A percentile compares a stretch with the other conserved stretches of the same genome.
These are phyloP conservation scores for Lontra canadensis DNA, from an alignment of 2,113 vertebrate genomes.

Conservation along the genomic window DNA sequence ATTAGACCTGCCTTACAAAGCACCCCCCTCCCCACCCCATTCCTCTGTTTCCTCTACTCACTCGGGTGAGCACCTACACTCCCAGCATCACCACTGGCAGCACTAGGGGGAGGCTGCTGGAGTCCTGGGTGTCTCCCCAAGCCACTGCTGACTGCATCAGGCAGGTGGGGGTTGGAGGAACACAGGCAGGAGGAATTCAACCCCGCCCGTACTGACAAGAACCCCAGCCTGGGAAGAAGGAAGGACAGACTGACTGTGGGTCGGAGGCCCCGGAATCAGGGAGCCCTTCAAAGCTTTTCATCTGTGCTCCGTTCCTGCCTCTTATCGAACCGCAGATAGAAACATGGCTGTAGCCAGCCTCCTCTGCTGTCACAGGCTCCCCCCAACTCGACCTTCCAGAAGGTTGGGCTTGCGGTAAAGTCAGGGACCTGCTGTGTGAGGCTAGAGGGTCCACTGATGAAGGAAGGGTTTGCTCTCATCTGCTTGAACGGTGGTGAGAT, in stretches of 20 bases:
- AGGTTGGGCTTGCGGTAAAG: not conserved
- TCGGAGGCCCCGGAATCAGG: not conserved
- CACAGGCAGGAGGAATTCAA: not conserved
- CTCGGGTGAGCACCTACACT: not conserved
- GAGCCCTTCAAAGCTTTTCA: not conserved
- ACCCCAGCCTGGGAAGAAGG: not conserved
- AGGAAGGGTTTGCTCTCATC: not conserved
- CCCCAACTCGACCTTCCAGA: not conserved
- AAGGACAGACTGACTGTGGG: not conserved
- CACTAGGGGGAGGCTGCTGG: not conserved
- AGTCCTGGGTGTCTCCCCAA: not conserved
- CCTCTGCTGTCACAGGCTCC: not conserved
- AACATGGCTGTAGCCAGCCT: not conserved
- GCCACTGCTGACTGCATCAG: not conserved
- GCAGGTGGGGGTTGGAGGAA: not conserved
- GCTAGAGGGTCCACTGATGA: not conserved
- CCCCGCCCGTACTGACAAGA: not conserved
- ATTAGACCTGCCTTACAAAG: constrained; percentile 5
- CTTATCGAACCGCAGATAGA: not conserved
- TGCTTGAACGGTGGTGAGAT: not conserved
- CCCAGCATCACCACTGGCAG: not conserved
- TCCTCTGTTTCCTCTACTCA: not conserved
- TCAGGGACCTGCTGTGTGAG: not conserved
- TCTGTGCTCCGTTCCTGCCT: not conserved
- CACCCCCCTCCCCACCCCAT: not conserved